These are phyloP conservation scores for Zophobas morio DNA, from an alignment of 1,140 invertebrate species.

Conservation along the genomic window DNA sequence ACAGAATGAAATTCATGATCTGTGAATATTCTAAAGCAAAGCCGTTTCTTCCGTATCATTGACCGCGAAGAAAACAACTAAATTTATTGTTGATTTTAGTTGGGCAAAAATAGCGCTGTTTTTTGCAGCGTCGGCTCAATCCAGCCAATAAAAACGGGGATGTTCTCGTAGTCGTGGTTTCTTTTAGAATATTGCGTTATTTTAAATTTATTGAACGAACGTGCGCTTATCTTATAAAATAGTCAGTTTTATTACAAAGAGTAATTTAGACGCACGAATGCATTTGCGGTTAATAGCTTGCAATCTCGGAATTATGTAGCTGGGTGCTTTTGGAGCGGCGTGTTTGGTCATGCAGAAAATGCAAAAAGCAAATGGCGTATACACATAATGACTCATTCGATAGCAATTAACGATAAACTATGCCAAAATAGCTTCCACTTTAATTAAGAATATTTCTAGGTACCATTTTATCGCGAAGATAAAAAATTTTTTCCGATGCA, in stretches of 20 bases:
- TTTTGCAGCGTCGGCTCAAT: slow-evolving; percentile 4
- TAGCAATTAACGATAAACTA: no score
- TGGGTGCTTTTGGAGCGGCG: neutral
- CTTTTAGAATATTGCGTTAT: neutral
- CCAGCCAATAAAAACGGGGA: neutral
- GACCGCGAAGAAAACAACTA: slow-evolving; percentile 47
- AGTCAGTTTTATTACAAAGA: slow-evolving; percentile 9
- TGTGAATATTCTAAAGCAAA: slow-evolving; percentile 46
- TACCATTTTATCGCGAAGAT: no score
- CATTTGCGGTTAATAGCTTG: slow-evolving; percentile 21
- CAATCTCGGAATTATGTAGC: slow-evolving; percentile 13
- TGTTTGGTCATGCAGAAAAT: slow-evolving; percentile 24
- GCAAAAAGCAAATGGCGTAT: neutral
- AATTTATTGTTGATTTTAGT: slow-evolving; percentile 33
- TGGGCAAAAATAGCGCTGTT: slow-evolving; percentile 15
- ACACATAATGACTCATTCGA: no score
- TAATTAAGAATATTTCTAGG: no score
- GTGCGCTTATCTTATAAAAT: slow-evolving; percentile 2
- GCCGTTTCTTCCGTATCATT: slow-evolving; percentile 49
- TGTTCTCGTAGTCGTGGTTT: no score
- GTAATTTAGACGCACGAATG: slow-evolving; percentile 34
- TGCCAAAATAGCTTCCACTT: no score
- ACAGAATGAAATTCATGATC: slow-evolving; percentile 44
- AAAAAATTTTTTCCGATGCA: no score
- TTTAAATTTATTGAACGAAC: slow-evolving; percentile 16